These are phyloP conservation scores for Aromia moschata DNA, from an alignment of 2,888 invertebrate genomes.

Conservation along the genomic window DNA sequence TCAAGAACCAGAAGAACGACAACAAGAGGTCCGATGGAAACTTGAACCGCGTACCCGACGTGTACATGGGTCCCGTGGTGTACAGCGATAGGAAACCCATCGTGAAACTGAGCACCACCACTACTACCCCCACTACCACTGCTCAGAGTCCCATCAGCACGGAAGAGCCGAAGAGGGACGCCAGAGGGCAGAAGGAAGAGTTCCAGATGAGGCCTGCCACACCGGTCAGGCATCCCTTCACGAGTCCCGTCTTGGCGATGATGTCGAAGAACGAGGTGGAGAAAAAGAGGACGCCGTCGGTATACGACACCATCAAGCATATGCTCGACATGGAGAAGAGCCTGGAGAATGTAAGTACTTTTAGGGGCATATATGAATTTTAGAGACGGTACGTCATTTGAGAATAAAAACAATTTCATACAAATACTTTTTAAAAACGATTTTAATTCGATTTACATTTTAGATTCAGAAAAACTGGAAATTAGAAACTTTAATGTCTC, in stretches of 20 bases:
- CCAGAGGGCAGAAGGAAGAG: slow-evolving; percentile 71
- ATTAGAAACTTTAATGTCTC: too few relatives aligned
- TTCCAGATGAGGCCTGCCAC: slow-evolving; percentile 71
- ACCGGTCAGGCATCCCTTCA: slow-evolving; percentile 66
- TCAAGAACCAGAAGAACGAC: slow-evolving; percentile 40
- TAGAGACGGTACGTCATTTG: not conserved
- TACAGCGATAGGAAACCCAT: slow-evolving; percentile 60
- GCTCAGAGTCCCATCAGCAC: slow-evolving; percentile 32
- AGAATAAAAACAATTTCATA: too few relatives aligned
- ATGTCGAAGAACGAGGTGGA: slow-evolving; percentile 56
- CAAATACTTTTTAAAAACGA: too few relatives aligned
- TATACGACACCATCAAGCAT: slow-evolving; percentile 68
- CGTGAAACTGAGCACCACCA: slow-evolving; percentile 48
- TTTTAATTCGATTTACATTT: too few relatives aligned
- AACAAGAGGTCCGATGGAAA: slow-evolving; percentile 15
- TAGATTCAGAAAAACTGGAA: too few relatives aligned
- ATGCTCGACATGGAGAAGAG: slow-evolving; percentile 67
- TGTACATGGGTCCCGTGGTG: slow-evolving; percentile 37
- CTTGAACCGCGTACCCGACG: slow-evolving; percentile 29
- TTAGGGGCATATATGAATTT: too few relatives aligned
- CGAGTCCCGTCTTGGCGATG: slow-evolving; percentile 66
- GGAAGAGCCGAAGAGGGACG: slow-evolving; percentile 44
- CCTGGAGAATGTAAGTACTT: slow-evolving; percentile 67
- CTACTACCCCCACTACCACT: slow-evolving; percentile 38
- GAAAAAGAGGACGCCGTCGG: slow-evolving; percentile 62